phyloP scores from a whole-genome alignment of 2,888 invertebrate species.

The Catocala sponsa region DNA sequence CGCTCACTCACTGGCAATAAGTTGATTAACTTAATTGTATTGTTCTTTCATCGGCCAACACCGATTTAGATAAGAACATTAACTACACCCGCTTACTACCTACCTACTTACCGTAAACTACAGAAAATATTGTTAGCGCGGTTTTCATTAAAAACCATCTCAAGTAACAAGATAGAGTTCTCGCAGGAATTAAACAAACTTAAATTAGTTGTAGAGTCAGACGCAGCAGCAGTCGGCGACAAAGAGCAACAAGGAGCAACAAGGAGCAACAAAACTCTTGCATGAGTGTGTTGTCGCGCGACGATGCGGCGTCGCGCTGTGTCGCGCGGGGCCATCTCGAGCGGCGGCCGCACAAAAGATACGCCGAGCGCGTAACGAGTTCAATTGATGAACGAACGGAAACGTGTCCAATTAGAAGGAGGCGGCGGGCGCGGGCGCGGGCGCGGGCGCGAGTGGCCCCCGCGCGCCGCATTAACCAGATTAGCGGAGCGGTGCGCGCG shows the following conservation, averaged over 20 bases:
- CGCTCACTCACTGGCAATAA: not conserved
- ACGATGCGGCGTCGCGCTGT: constrained; percentile 23
- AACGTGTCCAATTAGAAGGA: constrained; percentile 88
- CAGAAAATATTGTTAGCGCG: not conserved
- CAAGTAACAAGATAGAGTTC: constrained; percentile 19
- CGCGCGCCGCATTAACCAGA: constrained; percentile 77
- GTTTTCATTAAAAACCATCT: not conserved
- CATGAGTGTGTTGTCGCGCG: constrained; percentile 39
- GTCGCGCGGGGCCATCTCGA: constrained; percentile 57
- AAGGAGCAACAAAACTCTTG: constrained; percentile 31
- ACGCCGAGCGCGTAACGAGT: constrained; percentile 83
- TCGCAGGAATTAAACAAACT: constrained; percentile 32
- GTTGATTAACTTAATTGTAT: constrained; percentile 24
- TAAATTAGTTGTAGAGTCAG: constrained; percentile 47
- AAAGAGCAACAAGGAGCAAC: constrained; percentile 22
- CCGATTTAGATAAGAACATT: constrained; percentile 13
- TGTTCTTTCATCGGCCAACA: constrained; percentile 20
- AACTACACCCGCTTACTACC: constrained; percentile 2
- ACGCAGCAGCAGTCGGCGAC: constrained; percentile 21
- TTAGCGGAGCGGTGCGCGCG: constrained; percentile 78
- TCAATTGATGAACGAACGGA: constrained; percentile 87
- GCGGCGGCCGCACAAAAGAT: constrained; percentile 74
- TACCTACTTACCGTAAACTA: no score
- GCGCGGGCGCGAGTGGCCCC: constrained; percentile 66
- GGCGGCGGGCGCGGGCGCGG: constrained; percentile 76